Percentiles rank a stretch among this genome's conserved stretches.
phyloP scores from a whole-genome alignment of 2,113 vertebrate species.

The Cheilinus undulatus region DNA sequence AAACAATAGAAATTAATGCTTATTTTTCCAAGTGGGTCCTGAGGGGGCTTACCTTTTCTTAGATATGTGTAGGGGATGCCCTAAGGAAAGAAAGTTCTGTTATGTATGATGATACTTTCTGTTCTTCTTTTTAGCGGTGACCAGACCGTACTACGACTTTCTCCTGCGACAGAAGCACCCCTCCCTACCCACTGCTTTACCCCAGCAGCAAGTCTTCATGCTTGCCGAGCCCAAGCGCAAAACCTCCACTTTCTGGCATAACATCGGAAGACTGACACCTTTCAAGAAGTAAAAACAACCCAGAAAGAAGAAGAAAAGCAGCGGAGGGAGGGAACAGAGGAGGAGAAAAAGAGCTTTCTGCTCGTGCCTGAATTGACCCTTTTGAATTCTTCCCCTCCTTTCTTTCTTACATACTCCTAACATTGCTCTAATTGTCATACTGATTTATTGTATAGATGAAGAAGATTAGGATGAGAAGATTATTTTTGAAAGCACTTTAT shows the following conservation, averaged over 20 bases:
- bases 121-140: slow-evolving; percentile 77
- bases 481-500: slow-evolving; percentile 88
- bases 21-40: too few species aligned
- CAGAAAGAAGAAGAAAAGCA: background rate
- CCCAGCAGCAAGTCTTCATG: slow-evolving; percentile 94
- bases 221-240: slow-evolving; percentile 95
- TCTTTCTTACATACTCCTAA: slow-evolving; percentile 38
- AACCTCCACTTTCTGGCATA: slow-evolving; percentile 97
- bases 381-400: slow-evolving; percentile 58
- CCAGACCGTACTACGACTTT: slow-evolving; percentile 92
- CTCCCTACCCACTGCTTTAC: slow-evolving; percentile 85
- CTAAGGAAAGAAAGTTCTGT: too few species aligned
- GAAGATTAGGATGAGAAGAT: slow-evolving; percentile 45
- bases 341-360: slow-evolving; percentile 52
- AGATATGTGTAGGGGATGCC: too few species aligned
- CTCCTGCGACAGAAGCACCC: slow-evolving; percentile 93
- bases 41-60: too few species aligned
- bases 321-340: slow-evolving; percentile 13
- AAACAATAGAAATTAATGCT: too few species aligned
- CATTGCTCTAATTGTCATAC: slow-evolving; percentile 49
- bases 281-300: slow-evolving; percentile 88
- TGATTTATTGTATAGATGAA: slow-evolving; percentile 76
- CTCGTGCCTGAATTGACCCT: slow-evolving; percentile 76
- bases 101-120: background rate
- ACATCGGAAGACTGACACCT: slow-evolving; percentile 93